Percentiles rank a stretch among this genome's conserved stretches.
phyloP scores from a whole-genome alignment of 2,797 vertebrate genomes.

The Neosilurus hyrtlii region DNA sequence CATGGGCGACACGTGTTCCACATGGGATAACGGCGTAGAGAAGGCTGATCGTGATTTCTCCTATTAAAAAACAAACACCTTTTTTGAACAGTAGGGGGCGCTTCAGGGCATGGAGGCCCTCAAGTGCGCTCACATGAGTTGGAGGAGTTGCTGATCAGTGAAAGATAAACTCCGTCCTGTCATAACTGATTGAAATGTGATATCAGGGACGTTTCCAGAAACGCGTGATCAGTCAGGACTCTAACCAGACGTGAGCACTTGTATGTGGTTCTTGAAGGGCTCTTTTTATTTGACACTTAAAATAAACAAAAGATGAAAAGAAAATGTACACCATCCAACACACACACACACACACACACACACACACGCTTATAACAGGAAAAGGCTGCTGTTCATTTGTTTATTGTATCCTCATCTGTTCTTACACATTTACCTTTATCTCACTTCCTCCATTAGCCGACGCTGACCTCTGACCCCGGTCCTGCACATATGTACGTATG shows the following conservation, averaged over 20 bases:
- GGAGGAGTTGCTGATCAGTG: not conserved
- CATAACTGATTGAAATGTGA: not conserved
- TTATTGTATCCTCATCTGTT: conserved; percentile 29
- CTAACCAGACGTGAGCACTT: not conserved
- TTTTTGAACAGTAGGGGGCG: conserved; percentile 20
- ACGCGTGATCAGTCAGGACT: not conserved
- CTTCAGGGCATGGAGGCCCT: conserved; percentile 24
- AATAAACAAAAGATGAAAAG: conserved; percentile 2
- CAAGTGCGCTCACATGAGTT: too few species aligned
- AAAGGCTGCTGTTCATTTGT: conserved; percentile 6
- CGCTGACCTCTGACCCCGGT: conserved; percentile 40
- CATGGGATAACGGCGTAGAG: not conserved
- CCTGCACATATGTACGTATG: conserved; percentile 20
- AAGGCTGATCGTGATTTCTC: not conserved
- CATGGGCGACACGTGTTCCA: conserved; percentile 5
- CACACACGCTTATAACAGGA: conserved; percentile 8
- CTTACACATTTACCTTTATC: conserved; percentile 35
- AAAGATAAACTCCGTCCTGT: not conserved
- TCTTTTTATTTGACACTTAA: conserved; percentile 8
- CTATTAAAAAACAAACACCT: not conserved
- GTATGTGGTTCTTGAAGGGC: not conserved
- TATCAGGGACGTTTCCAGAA: not conserved
- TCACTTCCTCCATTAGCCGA: conserved; percentile 39
- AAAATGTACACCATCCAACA: not conserved
- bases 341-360: too few species aligned